Evolutionary conservation across 64 coral and sea anemone genomes (phyloP).

Genomic region (Actinia tenebrosa): DNA sequence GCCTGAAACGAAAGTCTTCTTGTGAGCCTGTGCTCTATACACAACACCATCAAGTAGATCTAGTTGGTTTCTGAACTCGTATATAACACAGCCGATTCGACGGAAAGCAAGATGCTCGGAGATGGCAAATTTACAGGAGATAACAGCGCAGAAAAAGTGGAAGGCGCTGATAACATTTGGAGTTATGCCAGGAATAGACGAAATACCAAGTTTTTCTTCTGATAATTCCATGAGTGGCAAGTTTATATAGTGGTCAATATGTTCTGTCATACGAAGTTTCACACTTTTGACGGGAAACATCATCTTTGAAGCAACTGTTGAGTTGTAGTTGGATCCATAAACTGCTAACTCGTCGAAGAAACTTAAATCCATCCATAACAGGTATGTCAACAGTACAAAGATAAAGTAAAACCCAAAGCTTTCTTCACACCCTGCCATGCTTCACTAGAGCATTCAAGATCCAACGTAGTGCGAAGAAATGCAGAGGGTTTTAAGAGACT

Average conservation of each 20-base stretch:
- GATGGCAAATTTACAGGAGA: slow-evolving; percentile 53
- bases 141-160: slow-evolving; percentile 63
- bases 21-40: slow-evolving; percentile 68
- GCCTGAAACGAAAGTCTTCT: slow-evolving; percentile 67
- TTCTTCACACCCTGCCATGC: slow-evolving; percentile 68
- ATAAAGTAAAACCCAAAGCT: slow-evolving; percentile 78
- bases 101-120: slow-evolving; percentile 49
- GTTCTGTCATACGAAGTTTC: slow-evolving; percentile 83
- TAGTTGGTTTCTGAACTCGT: slow-evolving; percentile 59
- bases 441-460: background rate
- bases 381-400: slow-evolving; percentile 67
- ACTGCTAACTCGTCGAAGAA: slow-evolving; percentile 79
- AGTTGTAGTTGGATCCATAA: slow-evolving; percentile 70
- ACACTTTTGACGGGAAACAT: slow-evolving; percentile 68
- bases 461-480: background rate
- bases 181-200: slow-evolving; percentile 50
- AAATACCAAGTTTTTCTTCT: slow-evolving; percentile 70
- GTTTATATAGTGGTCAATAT: slow-evolving; percentile 70
- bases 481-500: background rate
- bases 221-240: slow-evolving; percentile 60
- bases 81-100: slow-evolving; percentile 52
- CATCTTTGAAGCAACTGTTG: slow-evolving; percentile 53
- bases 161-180: slow-evolving; percentile 77
- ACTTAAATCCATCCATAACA: slow-evolving; percentile 87
- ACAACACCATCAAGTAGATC: slow-evolving; percentile 76